phyloP scores from a whole-genome alignment of 53 echinoderm and acorn worm species.

The Apostichopus leukothele region DNA sequence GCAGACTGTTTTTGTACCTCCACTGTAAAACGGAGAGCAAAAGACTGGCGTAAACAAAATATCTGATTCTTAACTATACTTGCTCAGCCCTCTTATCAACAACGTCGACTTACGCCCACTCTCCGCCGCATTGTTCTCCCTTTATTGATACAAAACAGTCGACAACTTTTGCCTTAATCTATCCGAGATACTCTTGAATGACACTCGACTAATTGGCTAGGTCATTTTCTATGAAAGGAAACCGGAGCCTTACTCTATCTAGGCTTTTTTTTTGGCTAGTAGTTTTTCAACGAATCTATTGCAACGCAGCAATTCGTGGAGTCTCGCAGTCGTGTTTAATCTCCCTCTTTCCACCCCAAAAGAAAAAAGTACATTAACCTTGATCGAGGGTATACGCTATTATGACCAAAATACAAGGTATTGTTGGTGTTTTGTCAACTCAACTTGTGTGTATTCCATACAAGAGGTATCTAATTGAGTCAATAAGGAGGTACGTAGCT shows the following conservation, averaged over 20 bases:
- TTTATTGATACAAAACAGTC: too few species aligned
- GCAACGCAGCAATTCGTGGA: not conserved
- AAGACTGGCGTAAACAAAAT: too few species aligned
- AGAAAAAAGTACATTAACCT: conserved; percentile 41
- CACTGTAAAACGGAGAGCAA: too few species aligned
- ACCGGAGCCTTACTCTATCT: not conserved
- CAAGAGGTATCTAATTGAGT: conserved; percentile 3
- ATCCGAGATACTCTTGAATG: not conserved
- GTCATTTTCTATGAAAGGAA: not conserved
- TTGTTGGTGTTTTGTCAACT: conserved; percentile 27
- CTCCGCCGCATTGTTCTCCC: too few species aligned
- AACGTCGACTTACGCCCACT: too few species aligned
- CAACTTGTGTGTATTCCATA: not conserved
- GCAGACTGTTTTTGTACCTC: too few species aligned
- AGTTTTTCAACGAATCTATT: too few species aligned
- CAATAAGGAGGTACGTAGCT: conserved; percentile 13
- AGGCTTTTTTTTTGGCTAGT: too few species aligned
- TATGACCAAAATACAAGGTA: not conserved
- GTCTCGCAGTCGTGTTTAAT: not conserved
- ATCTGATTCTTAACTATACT: too few species aligned
- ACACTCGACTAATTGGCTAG: not conserved
- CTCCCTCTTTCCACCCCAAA: not conserved
- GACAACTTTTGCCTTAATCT: too few species aligned
- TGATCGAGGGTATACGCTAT: not conserved
- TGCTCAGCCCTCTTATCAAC: too few species aligned